Evolutionary conservation across 2,888 invertebrate genomes (phyloP).

Genomic region (Tenthredo distinguenda): DNA sequence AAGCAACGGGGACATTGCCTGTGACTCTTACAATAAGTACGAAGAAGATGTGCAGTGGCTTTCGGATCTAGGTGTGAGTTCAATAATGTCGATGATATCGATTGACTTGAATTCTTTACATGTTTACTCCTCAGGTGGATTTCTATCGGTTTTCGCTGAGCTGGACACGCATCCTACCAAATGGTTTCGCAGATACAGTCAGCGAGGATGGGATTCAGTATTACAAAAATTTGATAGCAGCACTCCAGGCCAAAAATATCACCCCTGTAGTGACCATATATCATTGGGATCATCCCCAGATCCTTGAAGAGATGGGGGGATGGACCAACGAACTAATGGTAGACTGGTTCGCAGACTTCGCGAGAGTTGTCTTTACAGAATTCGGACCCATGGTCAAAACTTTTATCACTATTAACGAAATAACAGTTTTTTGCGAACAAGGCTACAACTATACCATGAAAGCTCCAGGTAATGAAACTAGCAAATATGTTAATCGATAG

Average conservation of each 20-base stretch:
- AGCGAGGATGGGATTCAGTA: constrained; percentile 87
- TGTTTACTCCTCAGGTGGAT: constrained; percentile 56
- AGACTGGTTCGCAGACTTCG: constrained; percentile 83
- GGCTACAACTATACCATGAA: constrained; percentile 79
- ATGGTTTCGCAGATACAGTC: constrained; percentile 79
- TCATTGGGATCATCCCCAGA: constrained; percentile 81
- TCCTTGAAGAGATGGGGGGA: constrained; percentile 84
- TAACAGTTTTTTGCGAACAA: constrained; percentile 81
- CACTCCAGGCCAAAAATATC: constrained; percentile 82
- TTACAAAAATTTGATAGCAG: constrained; percentile 88
- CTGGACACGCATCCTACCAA: constrained; percentile 66
- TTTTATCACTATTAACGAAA: constrained; percentile 91
- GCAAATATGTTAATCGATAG: background rate
- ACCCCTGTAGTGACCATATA: constrained; percentile 82
- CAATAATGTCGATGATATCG: background rate
- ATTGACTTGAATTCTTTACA: background rate
- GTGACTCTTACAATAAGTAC: constrained; percentile 86
- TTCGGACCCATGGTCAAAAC: constrained; percentile 79
- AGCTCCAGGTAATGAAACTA: constrained; percentile 59
- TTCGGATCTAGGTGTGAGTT: constrained; percentile 58
- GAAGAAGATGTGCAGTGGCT: constrained; percentile 76
- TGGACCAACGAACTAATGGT: constrained; percentile 85
- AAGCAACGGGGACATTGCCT: constrained; percentile 84
- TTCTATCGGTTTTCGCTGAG: constrained; percentile 63
- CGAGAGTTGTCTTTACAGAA: constrained; percentile 81